These are phyloP conservation scores for Alca torda DNA, from an alignment of 2,797 vertebrate genomes.

Conservation along the genomic window DNA sequence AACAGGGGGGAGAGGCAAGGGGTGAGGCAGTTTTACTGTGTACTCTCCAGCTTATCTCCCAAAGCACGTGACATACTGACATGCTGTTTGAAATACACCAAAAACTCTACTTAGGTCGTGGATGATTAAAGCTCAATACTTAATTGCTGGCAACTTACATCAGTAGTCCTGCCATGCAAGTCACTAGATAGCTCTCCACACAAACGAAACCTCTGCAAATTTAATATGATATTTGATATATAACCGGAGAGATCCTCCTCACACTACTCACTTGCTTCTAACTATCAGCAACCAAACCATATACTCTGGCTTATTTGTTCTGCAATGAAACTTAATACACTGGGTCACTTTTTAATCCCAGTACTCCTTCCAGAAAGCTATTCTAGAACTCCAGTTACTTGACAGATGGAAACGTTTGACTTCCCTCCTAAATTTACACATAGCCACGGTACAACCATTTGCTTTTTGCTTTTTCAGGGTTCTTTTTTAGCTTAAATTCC, in stretches of 20 bases:
- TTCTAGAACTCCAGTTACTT: not conserved
- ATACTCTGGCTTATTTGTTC: not conserved
- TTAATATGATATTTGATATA: not conserved
- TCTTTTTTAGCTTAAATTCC: not conserved
- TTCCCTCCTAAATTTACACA: not conserved
- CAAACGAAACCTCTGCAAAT: not conserved
- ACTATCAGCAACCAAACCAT: not conserved
- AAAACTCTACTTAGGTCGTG: not conserved
- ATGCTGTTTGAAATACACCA: not conserved
- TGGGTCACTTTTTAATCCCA: not conserved
- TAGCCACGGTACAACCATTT: not conserved
- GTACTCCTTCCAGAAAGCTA: not conserved
- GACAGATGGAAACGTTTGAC: not conserved
- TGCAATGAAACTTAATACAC: not conserved
- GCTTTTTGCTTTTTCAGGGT: accelerated
- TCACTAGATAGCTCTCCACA: not conserved
- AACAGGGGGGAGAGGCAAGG: not conserved
- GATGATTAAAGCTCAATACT: not conserved
- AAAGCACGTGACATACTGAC: not conserved
- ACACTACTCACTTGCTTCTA: not conserved
- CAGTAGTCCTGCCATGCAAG: not conserved
- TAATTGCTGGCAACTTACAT: not conserved
- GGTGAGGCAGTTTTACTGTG: too few species aligned
- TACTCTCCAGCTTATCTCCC: too few species aligned
- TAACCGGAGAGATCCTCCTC: not conserved